Evolutionary conservation across 2,888 invertebrate genomes (phyloP).

Genomic region (Cremastobaeus sp.): DNA sequence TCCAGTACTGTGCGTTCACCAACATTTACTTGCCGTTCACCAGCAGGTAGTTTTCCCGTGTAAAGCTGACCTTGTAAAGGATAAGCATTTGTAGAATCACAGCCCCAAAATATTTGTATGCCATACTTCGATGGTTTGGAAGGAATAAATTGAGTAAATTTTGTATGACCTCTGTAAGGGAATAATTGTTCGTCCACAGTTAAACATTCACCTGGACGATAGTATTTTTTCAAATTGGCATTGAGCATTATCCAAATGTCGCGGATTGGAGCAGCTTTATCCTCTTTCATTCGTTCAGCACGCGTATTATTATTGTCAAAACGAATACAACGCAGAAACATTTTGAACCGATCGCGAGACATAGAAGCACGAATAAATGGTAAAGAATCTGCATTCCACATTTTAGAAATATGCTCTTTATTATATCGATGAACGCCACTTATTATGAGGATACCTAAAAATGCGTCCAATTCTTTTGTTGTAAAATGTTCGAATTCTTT

Average conservation of each 20-base stretch:
- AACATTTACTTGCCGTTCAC: constrained; percentile 62
- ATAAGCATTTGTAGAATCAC: constrained; percentile 65
- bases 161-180: constrained; percentile 65
- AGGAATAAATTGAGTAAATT: constrained; percentile 67
- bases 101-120: constrained; percentile 68
- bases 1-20: constrained; percentile 69
- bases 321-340: constrained; percentile 65
- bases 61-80: constrained; percentile 63
- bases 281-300: constrained; percentile 54
- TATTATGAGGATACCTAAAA: constrained; percentile 52
- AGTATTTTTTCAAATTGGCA: constrained; percentile 64
- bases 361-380: constrained; percentile 57
- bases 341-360: constrained; percentile 40
- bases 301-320: constrained; percentile 68
- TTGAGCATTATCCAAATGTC: constrained; percentile 69
- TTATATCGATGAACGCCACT: constrained; percentile 56
- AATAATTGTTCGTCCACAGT: constrained; percentile 69
- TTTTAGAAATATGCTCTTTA: constrained; percentile 60
- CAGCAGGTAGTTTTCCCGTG: constrained; percentile 62
- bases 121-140: constrained; percentile 67
- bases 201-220: constrained; percentile 65
- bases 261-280: constrained; percentile 67
- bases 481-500: constrained; percentile 9
- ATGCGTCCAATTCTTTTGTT: constrained; percentile 59
- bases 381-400: constrained; percentile 55